Evolutionary conservation across 2,888 invertebrate species (phyloP).

Genomic region (Nymphalis urticae): DNA sequence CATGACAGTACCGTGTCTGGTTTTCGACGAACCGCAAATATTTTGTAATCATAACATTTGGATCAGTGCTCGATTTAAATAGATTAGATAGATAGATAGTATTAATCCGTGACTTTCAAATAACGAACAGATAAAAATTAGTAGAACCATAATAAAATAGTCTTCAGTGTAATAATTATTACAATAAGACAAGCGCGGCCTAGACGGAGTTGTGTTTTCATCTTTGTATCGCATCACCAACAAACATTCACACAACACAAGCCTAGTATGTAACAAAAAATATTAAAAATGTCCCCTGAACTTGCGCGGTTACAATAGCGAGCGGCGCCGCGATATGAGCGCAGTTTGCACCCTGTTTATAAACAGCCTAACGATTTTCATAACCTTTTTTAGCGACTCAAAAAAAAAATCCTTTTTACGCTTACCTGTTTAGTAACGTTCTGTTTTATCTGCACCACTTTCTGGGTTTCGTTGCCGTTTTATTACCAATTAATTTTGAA

Average conservation of each 20-base stretch:
- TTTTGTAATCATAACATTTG: no score
- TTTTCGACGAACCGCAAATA: no score
- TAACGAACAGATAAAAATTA: no score
- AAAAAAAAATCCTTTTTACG: background rate
- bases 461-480: background rate
- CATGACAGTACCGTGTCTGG: no score
- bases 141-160: no score
- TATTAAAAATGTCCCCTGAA: conserved; percentile 5
- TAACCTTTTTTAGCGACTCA: conserved; percentile 27
- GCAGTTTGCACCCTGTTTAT: conserved; percentile 44
- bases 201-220: background rate
- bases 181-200: background rate
- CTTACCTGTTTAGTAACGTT: conserved; percentile 49
- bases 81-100: no score
- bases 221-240: background rate
- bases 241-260: background rate
- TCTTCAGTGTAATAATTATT: no score
- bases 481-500: conserved; percentile 1
- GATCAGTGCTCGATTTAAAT: no score
- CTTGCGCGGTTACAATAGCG: conserved; percentile 36
- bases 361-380: conserved; percentile 56
- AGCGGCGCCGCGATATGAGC: conserved; percentile 27
- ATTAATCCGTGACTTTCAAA: no score
- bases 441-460: background rate
- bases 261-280: conserved; percentile 7